These are phyloP conservation scores for Podarcis raffonei DNA, from an alignment of 2,113 vertebrate species.

Conservation along the genomic window DNA sequence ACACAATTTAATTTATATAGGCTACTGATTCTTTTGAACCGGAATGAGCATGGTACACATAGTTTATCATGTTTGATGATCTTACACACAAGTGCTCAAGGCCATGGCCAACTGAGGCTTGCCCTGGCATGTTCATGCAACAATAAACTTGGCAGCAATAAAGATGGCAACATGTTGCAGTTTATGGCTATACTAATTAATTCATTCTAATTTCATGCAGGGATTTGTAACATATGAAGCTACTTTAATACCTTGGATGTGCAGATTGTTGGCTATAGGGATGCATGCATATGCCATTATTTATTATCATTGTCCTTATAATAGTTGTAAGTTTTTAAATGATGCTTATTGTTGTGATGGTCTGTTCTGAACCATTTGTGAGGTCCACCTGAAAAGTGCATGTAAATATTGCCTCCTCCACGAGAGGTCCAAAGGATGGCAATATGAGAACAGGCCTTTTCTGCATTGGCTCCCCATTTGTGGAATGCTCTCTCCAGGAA, in stretches of 20 bases:
- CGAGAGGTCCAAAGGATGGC: too few relatives aligned
- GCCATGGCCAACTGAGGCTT: not conserved
- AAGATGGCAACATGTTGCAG: not conserved
- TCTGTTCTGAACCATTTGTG: too few relatives aligned
- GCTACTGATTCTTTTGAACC: not conserved
- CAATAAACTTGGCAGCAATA: conserved; percentile 2
- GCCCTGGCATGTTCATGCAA: not conserved
- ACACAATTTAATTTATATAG: conserved; percentile 40
- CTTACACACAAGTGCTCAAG: not conserved
- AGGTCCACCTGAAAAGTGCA: too few relatives aligned
- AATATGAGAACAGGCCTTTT: too few relatives aligned
- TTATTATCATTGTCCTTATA: not conserved
- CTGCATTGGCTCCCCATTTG: too few relatives aligned
- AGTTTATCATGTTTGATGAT: not conserved
- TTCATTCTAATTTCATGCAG: not conserved
- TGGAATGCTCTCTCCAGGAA: too few relatives aligned
- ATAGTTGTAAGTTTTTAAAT: not conserved
- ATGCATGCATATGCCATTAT: not conserved
- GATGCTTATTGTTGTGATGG: too few relatives aligned
- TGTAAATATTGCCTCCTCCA: too few relatives aligned
- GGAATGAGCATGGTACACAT: not conserved
- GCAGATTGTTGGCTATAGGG: not conserved
- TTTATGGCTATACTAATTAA: not conserved
- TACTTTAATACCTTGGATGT: not conserved
- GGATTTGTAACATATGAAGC: not conserved